Base-by-base conservation (phyloP, 2,888 invertebrate genomes). In the Cheilosia urbana region DNA sequence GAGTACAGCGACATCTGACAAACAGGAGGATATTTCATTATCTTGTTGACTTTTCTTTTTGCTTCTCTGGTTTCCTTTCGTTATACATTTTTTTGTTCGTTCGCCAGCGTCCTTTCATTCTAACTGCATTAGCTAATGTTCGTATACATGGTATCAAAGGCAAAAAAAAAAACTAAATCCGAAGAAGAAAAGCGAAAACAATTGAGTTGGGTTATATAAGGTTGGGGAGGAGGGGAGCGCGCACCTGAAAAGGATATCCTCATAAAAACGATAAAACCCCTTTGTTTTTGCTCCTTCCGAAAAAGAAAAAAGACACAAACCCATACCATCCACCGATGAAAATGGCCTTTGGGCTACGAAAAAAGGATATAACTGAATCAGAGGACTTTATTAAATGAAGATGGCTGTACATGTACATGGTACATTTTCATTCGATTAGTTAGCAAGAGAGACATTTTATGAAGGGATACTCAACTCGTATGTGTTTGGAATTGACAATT, bases 181-280 rank as follows among this genome's bases (percentile, higher is more conserved):
- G 37, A 55, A 21, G n/a, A 27, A 40, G 40, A 47, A 45, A 47
- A 49, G 27, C 45, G 27, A 57, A 51, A 40, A 34, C 65, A 68
- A 72, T 62, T 45, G 21, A 71, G 72, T 66, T 63, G 24, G 62
- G 34, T 57, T 63, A 34, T 47, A 63, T 62, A 47, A 21, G 27
- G 11, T n/a, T n/a, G n/a, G 30, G 27, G 27, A 7, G 27, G 27
- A 6, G 27, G 7, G 2, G 27, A 27, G 2, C 11, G 68, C 55
- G 49, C 68, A 83, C 78, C 83, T 84, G 83, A 75, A 84, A 71
- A 72, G 55, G 66, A 79, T 69, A 75, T 69, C 68, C 73, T 63
- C 24, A 73, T 68, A 73, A 78, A 65, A 58, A 60, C 51, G 27
- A 30, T 79, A 7, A 9, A 51, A 51, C 21, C 37, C 57, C 58